These are phyloP conservation scores for Phymastichus coffea DNA, from an alignment of 1,140 invertebrate species.

Conservation along the genomic window DNA sequence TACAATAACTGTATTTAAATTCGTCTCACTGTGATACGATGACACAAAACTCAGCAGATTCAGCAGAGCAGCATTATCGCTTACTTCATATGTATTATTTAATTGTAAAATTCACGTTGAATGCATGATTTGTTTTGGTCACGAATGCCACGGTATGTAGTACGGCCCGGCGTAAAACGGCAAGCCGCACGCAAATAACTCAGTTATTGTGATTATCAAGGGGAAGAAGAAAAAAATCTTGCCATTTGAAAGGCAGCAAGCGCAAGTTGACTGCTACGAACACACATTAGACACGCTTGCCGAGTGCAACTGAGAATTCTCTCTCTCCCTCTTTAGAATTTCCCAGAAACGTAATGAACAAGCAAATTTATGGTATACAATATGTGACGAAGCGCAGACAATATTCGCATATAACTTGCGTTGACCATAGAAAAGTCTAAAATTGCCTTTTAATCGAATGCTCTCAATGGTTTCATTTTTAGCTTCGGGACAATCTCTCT, in stretches of 20 bases:
- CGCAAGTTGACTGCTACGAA: slow-evolving; percentile 17
- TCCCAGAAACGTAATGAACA: neutral
- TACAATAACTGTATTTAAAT: slow-evolving; percentile 9
- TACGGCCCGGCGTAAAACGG: slow-evolving; percentile 10
- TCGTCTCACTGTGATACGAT: slow-evolving; percentile 1
- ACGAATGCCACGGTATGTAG: too few relatives aligned
- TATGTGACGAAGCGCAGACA: too few relatives aligned
- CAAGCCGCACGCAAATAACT: slow-evolving; percentile 8
- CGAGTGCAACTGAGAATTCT: neutral
- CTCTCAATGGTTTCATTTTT: neutral
- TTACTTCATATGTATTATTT: too few relatives aligned
- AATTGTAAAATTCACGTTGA: neutral
- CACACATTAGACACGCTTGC: slow-evolving; percentile 15
- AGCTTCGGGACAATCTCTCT: neutral
- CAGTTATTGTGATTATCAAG: slow-evolving; percentile 22
- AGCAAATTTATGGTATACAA: neutral
- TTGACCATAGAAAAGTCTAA: neutral
- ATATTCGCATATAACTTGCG: neutral
- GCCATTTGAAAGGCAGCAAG: slow-evolving; percentile 8
- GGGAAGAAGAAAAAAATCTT: slow-evolving; percentile 13
- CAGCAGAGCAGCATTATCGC: slow-evolving; percentile 9
- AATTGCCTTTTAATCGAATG: neutral
- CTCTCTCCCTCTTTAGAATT: neutral
- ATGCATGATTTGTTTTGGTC: neutral
- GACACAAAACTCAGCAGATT: slow-evolving; percentile 18